These are phyloP conservation scores for Gisinianus flammeolus DNA, from an alignment of 2,888 invertebrate genomes.

Conservation along the genomic window DNA sequence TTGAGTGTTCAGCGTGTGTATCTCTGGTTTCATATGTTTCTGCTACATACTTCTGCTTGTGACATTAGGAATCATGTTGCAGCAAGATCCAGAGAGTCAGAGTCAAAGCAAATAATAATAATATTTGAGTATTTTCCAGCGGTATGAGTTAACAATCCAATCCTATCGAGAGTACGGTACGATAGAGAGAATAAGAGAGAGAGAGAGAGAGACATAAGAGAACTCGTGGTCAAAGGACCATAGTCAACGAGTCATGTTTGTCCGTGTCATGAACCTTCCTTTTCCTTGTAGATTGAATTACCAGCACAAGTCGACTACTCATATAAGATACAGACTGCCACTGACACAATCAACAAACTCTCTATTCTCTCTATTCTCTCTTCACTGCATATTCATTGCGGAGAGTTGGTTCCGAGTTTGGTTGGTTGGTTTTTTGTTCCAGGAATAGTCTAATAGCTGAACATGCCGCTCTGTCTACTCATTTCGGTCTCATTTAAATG, in stretches of 20 bases:
- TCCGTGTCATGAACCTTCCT: slow-evolving; percentile 38
- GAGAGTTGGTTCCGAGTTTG: too few relatives aligned
- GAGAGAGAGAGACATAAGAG: too few relatives aligned
- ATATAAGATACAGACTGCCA: neutral
- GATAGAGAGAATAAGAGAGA: too few relatives aligned
- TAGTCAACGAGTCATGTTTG: slow-evolving; percentile 41
- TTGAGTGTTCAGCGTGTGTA: neutral
- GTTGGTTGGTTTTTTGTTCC: slow-evolving; percentile 17
- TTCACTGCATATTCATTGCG: too few relatives aligned
- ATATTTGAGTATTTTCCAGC: neutral
- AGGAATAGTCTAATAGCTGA: slow-evolving; percentile 15
- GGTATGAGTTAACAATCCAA: too few relatives aligned
- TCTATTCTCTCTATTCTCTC: too few relatives aligned
- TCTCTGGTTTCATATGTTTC: neutral
- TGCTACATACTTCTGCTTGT: slow-evolving; percentile 39
- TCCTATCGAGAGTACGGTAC: too few relatives aligned
- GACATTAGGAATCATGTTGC: slow-evolving; percentile 37
- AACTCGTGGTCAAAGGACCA: slow-evolving; percentile 8
- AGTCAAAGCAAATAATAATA: neutral
- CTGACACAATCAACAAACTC: neutral
- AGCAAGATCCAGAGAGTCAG: neutral
- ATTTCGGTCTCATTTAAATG: slow-evolving; percentile 15
- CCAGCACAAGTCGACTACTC: neutral
- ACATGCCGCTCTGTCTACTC: slow-evolving; percentile 26
- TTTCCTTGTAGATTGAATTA: slow-evolving; percentile 39